Evolutionary conservation across 1,140 invertebrate genomes (phyloP).

Genomic region (Maconellicoccus hirsutus): DNA sequence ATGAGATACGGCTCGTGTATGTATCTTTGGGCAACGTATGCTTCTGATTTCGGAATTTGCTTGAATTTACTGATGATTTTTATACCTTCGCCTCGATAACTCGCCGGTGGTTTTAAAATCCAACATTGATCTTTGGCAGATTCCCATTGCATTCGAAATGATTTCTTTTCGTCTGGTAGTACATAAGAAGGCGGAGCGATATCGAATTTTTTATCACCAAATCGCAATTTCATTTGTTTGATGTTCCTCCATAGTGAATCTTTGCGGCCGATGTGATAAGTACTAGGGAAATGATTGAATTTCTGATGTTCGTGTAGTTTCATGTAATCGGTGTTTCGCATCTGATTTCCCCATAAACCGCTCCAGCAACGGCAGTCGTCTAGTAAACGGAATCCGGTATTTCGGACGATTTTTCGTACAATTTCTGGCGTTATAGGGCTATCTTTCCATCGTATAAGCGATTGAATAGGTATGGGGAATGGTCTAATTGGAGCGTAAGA

Average conservation of each 20-base stretch:
- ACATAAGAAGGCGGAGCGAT: conserved; percentile 91
- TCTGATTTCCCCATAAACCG: conserved; percentile 70
- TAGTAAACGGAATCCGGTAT: conserved; percentile 60
- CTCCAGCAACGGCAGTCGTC: conserved; percentile 40
- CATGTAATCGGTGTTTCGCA: conserved; percentile 62
- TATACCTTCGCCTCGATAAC: conserved; percentile 89
- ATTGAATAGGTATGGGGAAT: conserved; percentile 57
- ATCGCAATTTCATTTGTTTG: conserved; percentile 58
- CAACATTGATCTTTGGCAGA: conserved; percentile 57
- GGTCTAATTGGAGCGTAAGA: conserved; percentile 46
- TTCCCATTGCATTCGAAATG: conserved; percentile 75
- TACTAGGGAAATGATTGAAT: conserved; percentile 94
- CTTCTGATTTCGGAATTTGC: conserved; percentile 79
- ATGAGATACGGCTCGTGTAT: conserved; percentile 77
- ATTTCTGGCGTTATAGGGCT: conserved; percentile 83
- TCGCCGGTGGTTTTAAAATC: conserved; percentile 82
- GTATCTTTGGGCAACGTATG: conserved; percentile 84
- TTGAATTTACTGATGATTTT: conserved; percentile 82
- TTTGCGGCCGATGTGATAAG: conserved; percentile 93
- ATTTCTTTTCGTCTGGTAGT: conserved; percentile 72
- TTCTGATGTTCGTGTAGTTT: conserved; percentile 79
- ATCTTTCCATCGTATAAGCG: conserved; percentile 77
- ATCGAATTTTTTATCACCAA: conserved; percentile 59
- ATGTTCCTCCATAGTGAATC: conserved; percentile 86
- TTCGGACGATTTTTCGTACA: conserved; percentile 64